These are phyloP conservation scores for Meloidogyne exigua DNA, from an alignment of 1,140 invertebrate species.

Conservation along the genomic window DNA sequence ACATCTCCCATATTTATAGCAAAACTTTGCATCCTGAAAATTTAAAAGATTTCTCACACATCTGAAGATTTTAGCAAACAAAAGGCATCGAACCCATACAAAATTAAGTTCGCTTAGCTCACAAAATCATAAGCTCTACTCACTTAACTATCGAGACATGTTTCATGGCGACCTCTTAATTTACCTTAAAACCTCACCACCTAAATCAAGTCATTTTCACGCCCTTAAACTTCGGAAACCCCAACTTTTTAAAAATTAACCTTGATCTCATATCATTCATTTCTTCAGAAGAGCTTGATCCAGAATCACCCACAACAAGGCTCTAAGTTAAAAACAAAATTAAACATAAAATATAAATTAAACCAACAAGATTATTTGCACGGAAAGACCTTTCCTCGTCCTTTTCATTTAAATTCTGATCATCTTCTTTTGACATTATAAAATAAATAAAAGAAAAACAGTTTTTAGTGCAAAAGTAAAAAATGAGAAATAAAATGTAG, in stretches of 20 bases:
- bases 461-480: background rate
- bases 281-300: background rate
- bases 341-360: background rate
- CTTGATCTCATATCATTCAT: background rate
- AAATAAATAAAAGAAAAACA: background rate
- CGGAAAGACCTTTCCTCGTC: background rate
- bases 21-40: constrained; percentile 12
- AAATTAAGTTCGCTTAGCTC: too few relatives aligned
- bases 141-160: too few relatives aligned
- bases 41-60: too few relatives aligned
- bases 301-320: background rate
- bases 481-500: background rate
- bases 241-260: too few relatives aligned
- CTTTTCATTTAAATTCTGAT: background rate
- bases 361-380: background rate
- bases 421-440: background rate
- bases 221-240: too few relatives aligned
- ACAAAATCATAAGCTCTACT: too few relatives aligned
- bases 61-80: background rate
- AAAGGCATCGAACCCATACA: too few relatives aligned
- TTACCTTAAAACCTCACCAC: too few relatives aligned
- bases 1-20: constrained; percentile 7
- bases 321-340: background rate
- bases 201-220: too few relatives aligned
- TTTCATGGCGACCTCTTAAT: too few relatives aligned